phyloP scores from a whole-genome alignment of 2,888 invertebrate genomes.

The Hirtodrosophila histrioides region DNA sequence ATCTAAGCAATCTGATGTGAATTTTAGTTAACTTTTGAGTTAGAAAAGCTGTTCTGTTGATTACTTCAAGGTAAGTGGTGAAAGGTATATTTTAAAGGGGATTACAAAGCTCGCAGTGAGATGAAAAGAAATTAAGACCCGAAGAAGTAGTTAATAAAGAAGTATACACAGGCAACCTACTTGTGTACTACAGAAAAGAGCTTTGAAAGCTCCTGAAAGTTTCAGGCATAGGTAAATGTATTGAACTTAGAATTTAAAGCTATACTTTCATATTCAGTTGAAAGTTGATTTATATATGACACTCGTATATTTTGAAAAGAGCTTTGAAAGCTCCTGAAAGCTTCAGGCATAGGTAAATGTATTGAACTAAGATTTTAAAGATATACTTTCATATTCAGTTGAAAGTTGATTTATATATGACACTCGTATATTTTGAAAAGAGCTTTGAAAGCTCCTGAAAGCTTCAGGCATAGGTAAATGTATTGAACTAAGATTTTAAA shows the following conservation, averaged over 20 bases:
- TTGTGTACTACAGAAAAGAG: background rate
- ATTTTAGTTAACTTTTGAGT: no score
- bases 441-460: background rate
- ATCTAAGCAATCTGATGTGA: background rate
- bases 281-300: background rate
- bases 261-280: background rate
- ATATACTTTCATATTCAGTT: no score
- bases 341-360: background rate
- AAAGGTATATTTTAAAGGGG: no score
- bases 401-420: background rate
- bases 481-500: no score
- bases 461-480: background rate
- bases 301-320: background rate
- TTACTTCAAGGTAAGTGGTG: no score
- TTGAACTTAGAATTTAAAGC: no score
- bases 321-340: conserved; percentile 1
- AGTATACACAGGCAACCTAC: no score
- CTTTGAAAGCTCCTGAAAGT: background rate
- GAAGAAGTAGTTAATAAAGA: no score
- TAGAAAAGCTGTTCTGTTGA: no score
- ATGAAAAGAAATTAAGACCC: no score
- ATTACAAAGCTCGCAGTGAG: no score
- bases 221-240: background rate
- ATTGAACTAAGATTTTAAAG: no score
- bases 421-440: background rate